These are phyloP conservation scores for Ptychoptera albimana DNA, from an alignment of 2,888 invertebrate species.

Conservation along the genomic window DNA sequence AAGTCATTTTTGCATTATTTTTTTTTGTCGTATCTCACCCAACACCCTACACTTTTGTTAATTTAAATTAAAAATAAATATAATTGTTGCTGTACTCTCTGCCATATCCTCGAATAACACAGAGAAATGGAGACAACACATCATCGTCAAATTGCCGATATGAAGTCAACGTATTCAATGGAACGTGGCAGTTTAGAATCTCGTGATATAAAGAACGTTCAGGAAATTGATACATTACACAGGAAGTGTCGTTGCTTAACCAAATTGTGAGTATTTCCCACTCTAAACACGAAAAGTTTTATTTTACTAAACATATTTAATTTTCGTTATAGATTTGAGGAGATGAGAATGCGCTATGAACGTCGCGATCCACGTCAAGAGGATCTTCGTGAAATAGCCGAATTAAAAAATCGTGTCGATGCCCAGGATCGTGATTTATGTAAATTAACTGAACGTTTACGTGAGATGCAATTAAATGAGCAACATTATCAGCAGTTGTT, in stretches of 20 bases:
- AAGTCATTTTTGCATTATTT: too few species aligned
- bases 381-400: conserved; percentile 37
- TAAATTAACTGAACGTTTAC: conserved; percentile 37
- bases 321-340: conserved; percentile 33
- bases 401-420: conserved; percentile 36
- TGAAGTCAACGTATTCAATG: conserved; percentile 27
- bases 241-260: conserved; percentile 38
- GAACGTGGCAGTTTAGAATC: conserved; percentile 28
- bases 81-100: too few species aligned
- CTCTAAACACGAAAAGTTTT: neutral
- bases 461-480: conserved; percentile 35
- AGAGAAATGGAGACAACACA: conserved; percentile 34
- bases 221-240: conserved; percentile 38
- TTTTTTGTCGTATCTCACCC: too few species aligned
- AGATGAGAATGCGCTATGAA: conserved; percentile 40
- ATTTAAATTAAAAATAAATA: too few species aligned
- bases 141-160: conserved; percentile 27
- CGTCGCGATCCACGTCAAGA: conserved; percentile 38
- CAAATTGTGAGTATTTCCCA: conserved; percentile 33
- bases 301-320: neutral
- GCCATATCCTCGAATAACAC: conserved; percentile 3
- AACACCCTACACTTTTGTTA: too few species aligned
- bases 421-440: conserved; percentile 40
- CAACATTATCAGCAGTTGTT: conserved; percentile 14
- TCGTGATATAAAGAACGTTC: conserved; percentile 34